Conservation (phyloP, 2,888 invertebrate genomes). For the Xestia xanthographa region DNA sequence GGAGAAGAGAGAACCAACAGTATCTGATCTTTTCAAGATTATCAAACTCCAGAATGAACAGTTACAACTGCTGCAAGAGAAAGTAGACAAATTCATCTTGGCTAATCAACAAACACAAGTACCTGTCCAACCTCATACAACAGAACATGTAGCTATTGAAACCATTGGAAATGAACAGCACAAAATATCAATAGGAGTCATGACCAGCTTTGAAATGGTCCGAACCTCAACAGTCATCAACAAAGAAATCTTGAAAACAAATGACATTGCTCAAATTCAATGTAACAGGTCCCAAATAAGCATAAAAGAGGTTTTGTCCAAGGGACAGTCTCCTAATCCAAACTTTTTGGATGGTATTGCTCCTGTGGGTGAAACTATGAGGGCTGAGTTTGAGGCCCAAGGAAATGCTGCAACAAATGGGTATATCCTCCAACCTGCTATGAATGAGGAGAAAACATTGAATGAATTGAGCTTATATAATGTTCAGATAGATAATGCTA, state of each 20-base stretch:
- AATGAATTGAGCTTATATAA: conserved; percentile 87
- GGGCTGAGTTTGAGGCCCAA: conserved; percentile 52
- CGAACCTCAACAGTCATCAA: conserved; percentile 87
- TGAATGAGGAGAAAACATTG: conserved; percentile 82
- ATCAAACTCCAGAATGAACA: conserved; percentile 93
- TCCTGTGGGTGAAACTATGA: conserved; percentile 70
- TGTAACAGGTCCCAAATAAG: conserved; percentile 86
- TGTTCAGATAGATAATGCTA: conserved; percentile 87
- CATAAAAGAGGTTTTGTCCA: conserved; percentile 83
- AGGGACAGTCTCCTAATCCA: conserved; percentile 76
- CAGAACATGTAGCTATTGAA: conserved; percentile 80
- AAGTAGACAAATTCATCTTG: conserved; percentile 90
- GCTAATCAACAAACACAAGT: conserved; percentile 70
- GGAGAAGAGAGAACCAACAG: conserved; percentile 89
- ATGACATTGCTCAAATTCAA: conserved; percentile 84
- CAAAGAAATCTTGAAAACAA: conserved; percentile 80
- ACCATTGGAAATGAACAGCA: conserved; percentile 81
- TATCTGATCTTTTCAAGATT: conserved; percentile 91
- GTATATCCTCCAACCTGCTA: conserved; percentile 53
- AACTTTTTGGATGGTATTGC: conserved; percentile 87
- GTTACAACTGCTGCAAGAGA: conserved; percentile 91
- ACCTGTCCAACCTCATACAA: conserved; percentile 74
- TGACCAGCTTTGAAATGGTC: conserved; percentile 93
- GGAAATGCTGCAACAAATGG: conserved; percentile 41
- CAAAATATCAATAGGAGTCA: conserved; percentile 93